phyloP scores from a whole-genome alignment of 2,888 invertebrate genomes.

The Bhutanitis thaidina region DNA sequence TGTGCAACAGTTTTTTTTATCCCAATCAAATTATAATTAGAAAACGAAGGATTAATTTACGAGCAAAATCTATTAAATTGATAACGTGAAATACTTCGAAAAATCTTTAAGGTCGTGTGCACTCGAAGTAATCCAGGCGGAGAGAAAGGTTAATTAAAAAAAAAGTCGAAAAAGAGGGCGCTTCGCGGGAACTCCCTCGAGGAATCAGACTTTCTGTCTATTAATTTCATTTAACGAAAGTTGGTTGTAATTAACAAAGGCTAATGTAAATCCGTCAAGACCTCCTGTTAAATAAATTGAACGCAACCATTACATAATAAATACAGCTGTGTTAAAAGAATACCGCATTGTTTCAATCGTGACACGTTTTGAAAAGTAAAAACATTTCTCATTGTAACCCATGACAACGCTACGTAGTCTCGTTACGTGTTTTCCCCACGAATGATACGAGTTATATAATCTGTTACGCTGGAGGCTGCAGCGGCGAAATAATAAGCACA shows the following conservation, averaged over 20 bases:
- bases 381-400: no score
- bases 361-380: no score
- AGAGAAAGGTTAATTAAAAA: conserved; percentile 12
- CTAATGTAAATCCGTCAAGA: no score
- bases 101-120: not conserved
- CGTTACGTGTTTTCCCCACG: not conserved
- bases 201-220: not conserved
- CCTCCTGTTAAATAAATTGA: no score
- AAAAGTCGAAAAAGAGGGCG: conserved; percentile 2
- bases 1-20: no score
- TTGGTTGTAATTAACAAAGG: no score
- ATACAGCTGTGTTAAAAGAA: no score
- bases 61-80: not conserved
- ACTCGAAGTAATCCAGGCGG: not conserved
- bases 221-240: not conserved
- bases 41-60: no score
- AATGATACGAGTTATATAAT: not conserved
- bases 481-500: conserved; percentile 9
- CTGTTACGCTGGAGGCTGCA: not conserved
- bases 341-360: no score
- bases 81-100: not conserved
- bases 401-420: no score
- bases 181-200: not conserved
- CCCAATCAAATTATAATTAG: no score
- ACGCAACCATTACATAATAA: no score